Evolutionary conservation across 2,888 invertebrate genomes (phyloP), one percentile per base, ranked within the genome.

Genomic region (Eupithecia exiguata): DNA sequence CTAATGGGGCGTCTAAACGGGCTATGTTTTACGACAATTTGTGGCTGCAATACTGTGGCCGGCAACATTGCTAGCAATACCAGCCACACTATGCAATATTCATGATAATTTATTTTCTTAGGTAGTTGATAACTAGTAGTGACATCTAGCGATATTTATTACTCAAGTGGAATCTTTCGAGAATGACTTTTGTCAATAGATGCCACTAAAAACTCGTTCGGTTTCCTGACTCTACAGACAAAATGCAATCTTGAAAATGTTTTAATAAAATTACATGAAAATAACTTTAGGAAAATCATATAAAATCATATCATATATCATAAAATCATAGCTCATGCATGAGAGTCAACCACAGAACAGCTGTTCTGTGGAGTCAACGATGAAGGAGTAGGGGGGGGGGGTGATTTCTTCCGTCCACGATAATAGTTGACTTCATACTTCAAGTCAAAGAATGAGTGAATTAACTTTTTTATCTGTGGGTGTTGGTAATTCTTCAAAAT

Each of bases 401-500:
- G n/a, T n/a, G n/a, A n/a, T n/a, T n/a, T n/a, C n/a, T n/a, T n/a
- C n/a, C n/a, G n/a, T n/a, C n/a, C n/a, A n/a, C n/a, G n/a, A n/a
- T n/a, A n/a, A n/a, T n/a, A n/a, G n/a, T n/a, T 46, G 16, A 46
- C 18, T 46, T 46, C 46, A n/a, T n/a, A 58, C 21, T 58, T 10
- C 18, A 40, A 21, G 10, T 14, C 18, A 40, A 21, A 21, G 66
- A 40, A 66, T 36, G 68, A 68, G 72, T 71, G 25, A 49, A 35
- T 49, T n/a, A 7, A 2, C n/a, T 53, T 68, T 35, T 53, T 96
- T 96, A 66, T 66, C 66, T 66, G 40, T 66, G 40, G 40, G 21
- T 25, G 40, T 40, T 66, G 95, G 95, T 96, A 96, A 96, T 96
- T 96, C 93, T 94, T 94, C 96, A 96, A 96, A 95, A 96, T 96